Evolutionary conservation across 2,797 vertebrate genomes (phyloP).

Genomic region (Hyperoplus lanceolatus): DNA sequence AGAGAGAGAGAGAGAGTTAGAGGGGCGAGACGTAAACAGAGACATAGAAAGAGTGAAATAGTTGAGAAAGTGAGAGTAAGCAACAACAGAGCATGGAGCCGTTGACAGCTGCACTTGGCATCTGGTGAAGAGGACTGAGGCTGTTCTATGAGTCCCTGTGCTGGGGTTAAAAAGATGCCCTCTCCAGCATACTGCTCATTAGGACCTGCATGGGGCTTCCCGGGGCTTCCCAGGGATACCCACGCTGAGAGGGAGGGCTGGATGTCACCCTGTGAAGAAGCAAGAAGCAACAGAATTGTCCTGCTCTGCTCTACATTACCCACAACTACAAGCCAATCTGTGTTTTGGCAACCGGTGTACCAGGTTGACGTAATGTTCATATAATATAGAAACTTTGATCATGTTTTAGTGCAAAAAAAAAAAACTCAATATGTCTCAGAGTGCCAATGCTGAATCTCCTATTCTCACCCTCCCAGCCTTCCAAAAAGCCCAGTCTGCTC

Average conservation of each 20-base stretch:
- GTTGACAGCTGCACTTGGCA: constrained; percentile 95
- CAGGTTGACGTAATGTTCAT: not conserved
- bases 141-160: constrained; percentile 91
- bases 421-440: no score
- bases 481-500: no score
- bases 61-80: constrained; percentile 63
- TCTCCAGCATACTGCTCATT: constrained; percentile 92
- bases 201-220: constrained; percentile 90
- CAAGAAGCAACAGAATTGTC: constrained; percentile 60
- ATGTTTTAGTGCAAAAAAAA: no score
- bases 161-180: constrained; percentile 94
- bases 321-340: constrained; percentile 62
- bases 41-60: constrained; percentile 26
- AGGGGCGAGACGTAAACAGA: constrained; percentile 39
- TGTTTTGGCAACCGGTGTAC: constrained; percentile 46
- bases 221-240: constrained; percentile 88
- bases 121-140: constrained; percentile 91
- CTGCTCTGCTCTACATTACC: constrained; percentile 79
- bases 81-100: constrained; percentile 80
- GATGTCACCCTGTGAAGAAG: constrained; percentile 77
- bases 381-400: no score
- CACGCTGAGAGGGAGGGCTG: constrained; percentile 71
- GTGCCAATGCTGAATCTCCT: no score
- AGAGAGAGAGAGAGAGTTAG: constrained; percentile 27
- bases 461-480: no score